A percentile compares a stretch with the other conserved stretches of the same genome.
Evolutionary conservation across 2,113 vertebrate genomes (phyloP).

Genomic region (Sapajus apella): DNA sequence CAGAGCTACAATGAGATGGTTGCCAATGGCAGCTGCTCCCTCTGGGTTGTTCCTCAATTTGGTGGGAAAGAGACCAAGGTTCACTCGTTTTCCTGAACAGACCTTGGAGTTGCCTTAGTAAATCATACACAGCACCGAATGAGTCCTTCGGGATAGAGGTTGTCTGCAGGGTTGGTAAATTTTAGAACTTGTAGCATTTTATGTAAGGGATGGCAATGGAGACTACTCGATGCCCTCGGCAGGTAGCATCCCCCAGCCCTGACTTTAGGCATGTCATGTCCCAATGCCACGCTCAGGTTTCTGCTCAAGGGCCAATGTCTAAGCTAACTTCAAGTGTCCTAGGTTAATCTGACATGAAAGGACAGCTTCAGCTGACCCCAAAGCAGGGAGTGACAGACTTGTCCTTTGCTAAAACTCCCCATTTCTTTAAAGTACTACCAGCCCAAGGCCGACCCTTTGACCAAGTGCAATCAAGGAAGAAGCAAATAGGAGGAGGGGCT

Average conservation of each 20-base stretch:
- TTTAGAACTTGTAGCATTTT: background rate
- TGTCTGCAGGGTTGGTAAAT: background rate
- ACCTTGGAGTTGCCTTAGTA: constrained; percentile 44
- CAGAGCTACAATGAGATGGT: constrained; percentile 87
- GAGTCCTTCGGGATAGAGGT: constrained; percentile 32
- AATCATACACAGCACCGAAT: constrained; percentile 61
- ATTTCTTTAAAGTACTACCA: background rate
- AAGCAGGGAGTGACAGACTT: background rate
- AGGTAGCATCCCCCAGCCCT: background rate
- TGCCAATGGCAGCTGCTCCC: constrained; percentile 85
- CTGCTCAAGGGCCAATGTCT: background rate
- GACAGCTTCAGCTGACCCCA: background rate
- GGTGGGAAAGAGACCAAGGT: constrained; percentile 35
- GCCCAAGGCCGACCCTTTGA: background rate
- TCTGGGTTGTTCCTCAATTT: constrained; percentile 69
- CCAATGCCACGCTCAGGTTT: background rate
- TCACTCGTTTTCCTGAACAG: constrained; percentile 37
- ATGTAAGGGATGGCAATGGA: background rate
- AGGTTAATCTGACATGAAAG: background rate
- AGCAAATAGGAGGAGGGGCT: background rate
- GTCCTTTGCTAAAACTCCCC: background rate
- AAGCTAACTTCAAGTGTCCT: background rate
- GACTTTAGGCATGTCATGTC: background rate
- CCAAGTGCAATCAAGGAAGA: background rate
- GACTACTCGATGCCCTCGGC: background rate